These are phyloP conservation scores for Sminthurinus aureus DNA, from an alignment of 2,888 invertebrate genomes.

Conservation along the genomic window DNA sequence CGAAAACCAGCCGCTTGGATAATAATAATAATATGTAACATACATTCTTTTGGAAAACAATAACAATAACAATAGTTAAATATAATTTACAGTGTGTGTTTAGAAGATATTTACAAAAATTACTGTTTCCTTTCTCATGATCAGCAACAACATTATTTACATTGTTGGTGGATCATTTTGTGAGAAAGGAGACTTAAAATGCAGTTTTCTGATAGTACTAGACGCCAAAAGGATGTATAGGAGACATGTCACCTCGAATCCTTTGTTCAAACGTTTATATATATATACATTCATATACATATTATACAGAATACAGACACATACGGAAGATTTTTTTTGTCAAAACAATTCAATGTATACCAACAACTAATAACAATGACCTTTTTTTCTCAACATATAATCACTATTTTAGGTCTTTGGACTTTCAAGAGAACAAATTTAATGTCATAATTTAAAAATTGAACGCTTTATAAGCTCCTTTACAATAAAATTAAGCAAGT, in stretches of 20 bases:
- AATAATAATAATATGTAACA: neutral
- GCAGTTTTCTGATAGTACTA: conserved; percentile 27
- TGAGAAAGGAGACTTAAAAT: conserved; percentile 11
- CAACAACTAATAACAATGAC: no score
- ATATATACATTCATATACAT: neutral
- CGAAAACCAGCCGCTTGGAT: neutral
- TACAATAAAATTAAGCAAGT: no score
- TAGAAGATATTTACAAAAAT: conserved; percentile 17
- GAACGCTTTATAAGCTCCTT: no score
- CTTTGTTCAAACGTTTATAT: neutral
- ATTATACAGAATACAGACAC: no score
- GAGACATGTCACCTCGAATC: neutral
- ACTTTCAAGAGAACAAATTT: no score
- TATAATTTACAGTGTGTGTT: neutral
- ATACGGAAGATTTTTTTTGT: neutral
- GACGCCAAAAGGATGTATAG: conserved; percentile 12
- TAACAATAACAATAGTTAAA: neutral
- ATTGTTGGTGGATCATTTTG: neutral
- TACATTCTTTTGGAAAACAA: no score
- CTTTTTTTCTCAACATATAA: no score
- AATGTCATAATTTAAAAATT: no score
- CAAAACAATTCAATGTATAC: neutral
- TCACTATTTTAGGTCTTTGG: no score
- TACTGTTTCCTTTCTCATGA: neutral
- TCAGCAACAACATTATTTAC: neutral